Evolutionary conservation across 2,797 vertebrate genomes (phyloP).

Genomic region (Chaunax sp.): DNA sequence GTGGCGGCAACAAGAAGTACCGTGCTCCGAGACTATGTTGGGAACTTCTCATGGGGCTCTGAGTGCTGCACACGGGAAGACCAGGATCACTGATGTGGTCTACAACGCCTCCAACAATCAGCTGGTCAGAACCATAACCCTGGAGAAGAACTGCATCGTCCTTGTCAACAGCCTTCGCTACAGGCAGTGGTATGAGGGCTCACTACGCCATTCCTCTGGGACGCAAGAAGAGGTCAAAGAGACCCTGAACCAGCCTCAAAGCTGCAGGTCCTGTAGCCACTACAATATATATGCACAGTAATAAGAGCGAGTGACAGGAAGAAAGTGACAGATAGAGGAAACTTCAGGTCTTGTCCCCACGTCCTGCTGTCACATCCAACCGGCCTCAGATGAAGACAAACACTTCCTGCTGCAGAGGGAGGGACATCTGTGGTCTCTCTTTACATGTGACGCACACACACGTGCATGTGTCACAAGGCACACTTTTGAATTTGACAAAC

Average conservation of each 20-base stretch:
- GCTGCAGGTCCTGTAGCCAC: not conserved
- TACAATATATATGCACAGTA: conserved; percentile 3
- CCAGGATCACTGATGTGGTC: conserved; percentile 97
- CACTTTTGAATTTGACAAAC: not conserved
- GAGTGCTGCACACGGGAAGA: conserved; percentile 97
- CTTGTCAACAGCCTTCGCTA: conserved; percentile 94
- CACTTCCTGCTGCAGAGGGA: conserved; percentile 62
- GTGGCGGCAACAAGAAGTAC: conserved; percentile 98
- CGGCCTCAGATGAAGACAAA: conserved; percentile 55
- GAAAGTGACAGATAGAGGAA: conserved; percentile 56
- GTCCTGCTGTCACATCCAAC: conserved; percentile 64
- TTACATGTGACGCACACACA: too few species aligned
- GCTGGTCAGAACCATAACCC: conserved; percentile 96
- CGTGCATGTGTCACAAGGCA: conserved; percentile 3
- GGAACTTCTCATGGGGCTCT: conserved; percentile 99
- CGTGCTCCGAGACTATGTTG: conserved; percentile 93
- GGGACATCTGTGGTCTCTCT: conserved; percentile 49
- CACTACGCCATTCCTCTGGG: conserved; percentile 96
- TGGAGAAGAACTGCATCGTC: conserved; percentile 98
- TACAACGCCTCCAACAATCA: conserved; percentile 99
- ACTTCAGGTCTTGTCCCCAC: conserved; percentile 42
- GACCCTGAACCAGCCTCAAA: not conserved
- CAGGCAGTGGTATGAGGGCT: conserved; percentile 97
- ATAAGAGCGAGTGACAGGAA: conserved; percentile 27
- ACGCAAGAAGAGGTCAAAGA: conserved; percentile 97